These are phyloP conservation scores for Lasioglossum villosulum DNA, from an alignment of 2,888 invertebrate species.

Conservation along the genomic window DNA sequence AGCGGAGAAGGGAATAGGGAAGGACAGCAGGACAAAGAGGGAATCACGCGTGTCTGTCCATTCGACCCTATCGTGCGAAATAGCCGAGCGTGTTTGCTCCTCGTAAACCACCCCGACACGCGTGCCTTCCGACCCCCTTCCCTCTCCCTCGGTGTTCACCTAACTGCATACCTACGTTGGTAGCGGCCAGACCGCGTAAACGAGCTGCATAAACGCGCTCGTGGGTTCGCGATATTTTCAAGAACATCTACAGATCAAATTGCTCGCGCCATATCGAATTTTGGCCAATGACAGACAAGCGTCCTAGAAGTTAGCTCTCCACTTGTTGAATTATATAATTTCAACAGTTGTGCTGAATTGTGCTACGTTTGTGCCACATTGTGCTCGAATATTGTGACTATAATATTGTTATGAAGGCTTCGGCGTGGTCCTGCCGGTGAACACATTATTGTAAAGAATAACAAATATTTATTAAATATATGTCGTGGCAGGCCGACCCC, in stretches of 20 bases:
- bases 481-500: too few relatives aligned
- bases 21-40: conserved; percentile 38
- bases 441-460: too few relatives aligned
- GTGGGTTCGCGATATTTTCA: conserved; percentile 19
- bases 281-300: conserved; percentile 3
- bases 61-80: conserved; percentile 67
- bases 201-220: conserved; percentile 30
- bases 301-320: too few relatives aligned
- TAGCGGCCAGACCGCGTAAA: conserved; percentile 46
- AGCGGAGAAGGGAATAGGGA: conserved; percentile 3
- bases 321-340: too few relatives aligned
- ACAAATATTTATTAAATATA: too few relatives aligned
- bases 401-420: too few relatives aligned
- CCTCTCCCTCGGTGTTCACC: neutral
- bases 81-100: conserved; percentile 72
- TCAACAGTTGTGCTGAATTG: too few relatives aligned
- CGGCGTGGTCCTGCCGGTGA: too few relatives aligned
- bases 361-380: too few relatives aligned
- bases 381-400: too few relatives aligned
- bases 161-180: conserved; percentile 60
- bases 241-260: conserved; percentile 49
- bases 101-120: conserved; percentile 73
- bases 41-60: conserved; percentile 58
- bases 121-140: conserved; percentile 56
- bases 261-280: conserved; percentile 32